Evolutionary conservation across 2,113 vertebrate genomes (phyloP).

Genomic region (Pelobates fuscus): DNA sequence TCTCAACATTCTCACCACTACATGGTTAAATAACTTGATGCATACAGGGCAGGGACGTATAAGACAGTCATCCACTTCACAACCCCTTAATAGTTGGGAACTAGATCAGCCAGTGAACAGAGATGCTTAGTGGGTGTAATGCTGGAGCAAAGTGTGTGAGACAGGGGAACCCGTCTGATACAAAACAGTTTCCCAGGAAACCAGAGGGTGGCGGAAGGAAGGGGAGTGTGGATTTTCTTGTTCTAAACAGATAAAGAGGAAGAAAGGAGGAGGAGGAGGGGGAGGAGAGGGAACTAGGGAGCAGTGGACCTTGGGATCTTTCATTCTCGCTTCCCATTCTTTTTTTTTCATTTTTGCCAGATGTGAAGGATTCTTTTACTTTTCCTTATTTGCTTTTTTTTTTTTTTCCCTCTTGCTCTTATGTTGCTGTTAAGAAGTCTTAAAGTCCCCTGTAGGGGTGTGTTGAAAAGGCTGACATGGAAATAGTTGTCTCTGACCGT

Average conservation of each 20-base stretch:
- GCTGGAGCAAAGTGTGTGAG: conserved; percentile 5
- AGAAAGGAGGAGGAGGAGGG: conserved; percentile 63
- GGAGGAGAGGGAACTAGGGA: conserved; percentile 57
- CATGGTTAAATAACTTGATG: too few species aligned
- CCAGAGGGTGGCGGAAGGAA: conserved; percentile 64
- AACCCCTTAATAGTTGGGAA: too few species aligned
- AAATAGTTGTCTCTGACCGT: conserved; percentile 10
- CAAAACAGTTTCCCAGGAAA: conserved; percentile 78
- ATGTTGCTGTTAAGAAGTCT: conserved; percentile 17
- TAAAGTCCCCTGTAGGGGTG: conserved; percentile 21
- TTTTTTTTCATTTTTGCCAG: conserved; percentile 76
- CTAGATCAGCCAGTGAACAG: too few species aligned
- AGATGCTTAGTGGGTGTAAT: conserved; percentile 2
- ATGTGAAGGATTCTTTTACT: conserved; percentile 68
- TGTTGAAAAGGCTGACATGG: neutral
- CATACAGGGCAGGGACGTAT: too few species aligned
- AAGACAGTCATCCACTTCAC: too few species aligned
- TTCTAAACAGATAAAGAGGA: conserved; percentile 66
- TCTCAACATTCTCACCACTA: too few species aligned
- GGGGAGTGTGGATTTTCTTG: conserved; percentile 54
- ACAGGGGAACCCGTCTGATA: conserved; percentile 69
- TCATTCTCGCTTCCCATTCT: conserved; percentile 64
- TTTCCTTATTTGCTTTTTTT: conserved; percentile 34
- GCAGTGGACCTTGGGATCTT: conserved; percentile 72
- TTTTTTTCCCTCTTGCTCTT: conserved; percentile 1